Percentiles rank a stretch among this genome's conserved stretches.
Evolutionary conservation across 2,113 vertebrate species (phyloP).

Genomic region (Ammodytes dubius): DNA sequence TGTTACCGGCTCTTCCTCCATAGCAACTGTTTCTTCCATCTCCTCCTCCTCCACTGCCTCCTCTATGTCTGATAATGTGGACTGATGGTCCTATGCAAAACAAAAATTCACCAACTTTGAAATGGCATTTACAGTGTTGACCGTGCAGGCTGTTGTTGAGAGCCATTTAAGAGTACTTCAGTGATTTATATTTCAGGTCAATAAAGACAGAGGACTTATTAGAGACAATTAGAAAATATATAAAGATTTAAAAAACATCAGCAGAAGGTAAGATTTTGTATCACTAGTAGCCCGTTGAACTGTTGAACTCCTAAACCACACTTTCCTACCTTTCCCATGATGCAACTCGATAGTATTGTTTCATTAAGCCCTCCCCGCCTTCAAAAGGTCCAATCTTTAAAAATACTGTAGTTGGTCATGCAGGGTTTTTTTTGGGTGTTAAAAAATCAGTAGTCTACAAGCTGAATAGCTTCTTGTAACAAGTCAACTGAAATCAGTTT

Average conservation of each 20-base stretch:
- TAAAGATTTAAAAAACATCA: background rate
- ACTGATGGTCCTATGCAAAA: constrained; percentile 56
- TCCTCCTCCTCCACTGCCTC: constrained; percentile 42
- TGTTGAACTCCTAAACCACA: background rate
- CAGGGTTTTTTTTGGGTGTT: too few relatives aligned
- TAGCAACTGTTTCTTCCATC: constrained; percentile 27
- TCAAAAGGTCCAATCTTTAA: too few relatives aligned
- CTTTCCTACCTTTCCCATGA: background rate
- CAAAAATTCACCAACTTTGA: background rate
- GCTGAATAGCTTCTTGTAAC: background rate
- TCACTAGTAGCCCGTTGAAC: too few relatives aligned
- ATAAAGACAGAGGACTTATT: background rate
- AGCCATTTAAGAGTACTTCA: background rate
- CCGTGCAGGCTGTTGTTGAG: background rate
- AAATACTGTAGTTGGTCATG: background rate
- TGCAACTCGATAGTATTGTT: background rate
- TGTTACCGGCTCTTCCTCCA: constrained; percentile 31
- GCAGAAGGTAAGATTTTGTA: background rate
- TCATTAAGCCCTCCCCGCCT: background rate
- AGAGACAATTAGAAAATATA: background rate
- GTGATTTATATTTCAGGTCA: background rate
- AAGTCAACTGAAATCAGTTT: background rate
- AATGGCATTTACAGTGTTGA: background rate
- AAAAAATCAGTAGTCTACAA: background rate
- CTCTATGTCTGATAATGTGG: constrained; percentile 25